These are phyloP conservation scores for Ostrea denselamellosa DNA, from an alignment of 1,140 invertebrate genomes.

Conservation along the genomic window DNA sequence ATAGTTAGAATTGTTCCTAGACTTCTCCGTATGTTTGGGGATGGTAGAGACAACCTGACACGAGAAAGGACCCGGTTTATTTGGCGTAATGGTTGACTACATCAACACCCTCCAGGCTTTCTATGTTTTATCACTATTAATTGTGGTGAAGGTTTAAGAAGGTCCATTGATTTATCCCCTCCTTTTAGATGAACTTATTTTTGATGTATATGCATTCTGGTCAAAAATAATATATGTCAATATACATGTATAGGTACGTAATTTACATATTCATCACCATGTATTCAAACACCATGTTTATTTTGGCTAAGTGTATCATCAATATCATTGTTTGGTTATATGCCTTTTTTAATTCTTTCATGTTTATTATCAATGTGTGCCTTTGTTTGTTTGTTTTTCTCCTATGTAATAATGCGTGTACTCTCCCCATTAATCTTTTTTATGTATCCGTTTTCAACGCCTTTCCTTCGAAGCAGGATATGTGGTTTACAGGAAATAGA, in stretches of 20 bases:
- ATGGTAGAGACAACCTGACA: neutral
- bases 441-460: neutral
- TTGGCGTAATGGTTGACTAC: neutral
- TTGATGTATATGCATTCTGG: neutral
- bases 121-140: constrained; percentile 14
- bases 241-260: constrained; percentile 2
- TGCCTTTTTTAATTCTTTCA: neutral
- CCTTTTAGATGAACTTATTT: constrained; percentile 36
- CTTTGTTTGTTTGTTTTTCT: constrained; percentile 19
- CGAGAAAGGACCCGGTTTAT: neutral
- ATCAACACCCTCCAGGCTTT: neutral
- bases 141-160: constrained; percentile 22
- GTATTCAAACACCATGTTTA: neutral
- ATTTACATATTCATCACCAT: neutral
- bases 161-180: constrained; percentile 11
- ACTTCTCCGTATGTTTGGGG: neutral
- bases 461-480: neutral
- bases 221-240: neutral
- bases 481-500: neutral
- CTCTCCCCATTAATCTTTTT: neutral
- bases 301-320: constrained; percentile 25
- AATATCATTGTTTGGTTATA: neutral
- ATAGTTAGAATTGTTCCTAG: neutral
- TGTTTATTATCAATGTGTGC: neutral
- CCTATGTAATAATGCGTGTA: neutral